Evolutionary conservation across 2,797 vertebrate species (phyloP).

Genomic region (Epinephelus malabaricus): DNA sequence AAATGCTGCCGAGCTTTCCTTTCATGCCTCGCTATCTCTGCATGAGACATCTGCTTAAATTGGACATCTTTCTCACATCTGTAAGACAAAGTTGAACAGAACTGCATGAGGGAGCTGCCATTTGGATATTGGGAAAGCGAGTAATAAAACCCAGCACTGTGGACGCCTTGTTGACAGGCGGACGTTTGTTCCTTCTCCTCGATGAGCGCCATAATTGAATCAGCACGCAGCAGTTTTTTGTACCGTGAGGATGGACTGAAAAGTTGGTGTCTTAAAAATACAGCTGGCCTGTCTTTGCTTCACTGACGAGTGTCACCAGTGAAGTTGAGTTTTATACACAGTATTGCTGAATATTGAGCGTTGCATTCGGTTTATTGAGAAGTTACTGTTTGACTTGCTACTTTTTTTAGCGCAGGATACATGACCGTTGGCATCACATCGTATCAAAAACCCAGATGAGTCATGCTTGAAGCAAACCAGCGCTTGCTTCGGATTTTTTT

Average conservation of each 20-base stretch:
- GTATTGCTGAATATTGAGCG: conserved; percentile 83
- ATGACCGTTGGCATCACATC: conserved; percentile 71
- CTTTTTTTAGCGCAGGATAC: conserved; percentile 55
- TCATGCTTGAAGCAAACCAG: conserved; percentile 78
- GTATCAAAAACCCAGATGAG: conserved; percentile 75
- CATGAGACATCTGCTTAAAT: conserved; percentile 69
- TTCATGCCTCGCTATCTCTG: conserved; percentile 62
- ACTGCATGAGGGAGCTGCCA: conserved; percentile 79
- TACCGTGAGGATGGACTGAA: conserved; percentile 57
- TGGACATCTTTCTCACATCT: conserved; percentile 74
- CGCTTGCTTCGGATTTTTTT: conserved; percentile 56
- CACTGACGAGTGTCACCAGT: conserved; percentile 24
- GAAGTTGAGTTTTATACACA: conserved; percentile 71
- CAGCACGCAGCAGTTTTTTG: conserved; percentile 40
- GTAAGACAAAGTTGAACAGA: conserved; percentile 72
- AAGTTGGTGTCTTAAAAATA: conserved; percentile 63
- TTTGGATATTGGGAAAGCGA: conserved; percentile 67
- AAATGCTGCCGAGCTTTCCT: conserved; percentile 64
- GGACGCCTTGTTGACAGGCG: conserved; percentile 43
- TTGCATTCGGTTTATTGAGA: conserved; percentile 74
- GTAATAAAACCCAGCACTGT: conserved; percentile 48
- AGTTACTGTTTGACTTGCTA: conserved; percentile 63
- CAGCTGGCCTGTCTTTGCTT: conserved; percentile 61
- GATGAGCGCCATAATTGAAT: conserved; percentile 56
- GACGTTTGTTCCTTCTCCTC: conserved; percentile 8